A percentile compares a stretch with the other conserved stretches of the same genome.
These are phyloP conservation scores for Sapajus apella DNA, from an alignment of 2,113 vertebrate genomes.

Conservation along the genomic window DNA sequence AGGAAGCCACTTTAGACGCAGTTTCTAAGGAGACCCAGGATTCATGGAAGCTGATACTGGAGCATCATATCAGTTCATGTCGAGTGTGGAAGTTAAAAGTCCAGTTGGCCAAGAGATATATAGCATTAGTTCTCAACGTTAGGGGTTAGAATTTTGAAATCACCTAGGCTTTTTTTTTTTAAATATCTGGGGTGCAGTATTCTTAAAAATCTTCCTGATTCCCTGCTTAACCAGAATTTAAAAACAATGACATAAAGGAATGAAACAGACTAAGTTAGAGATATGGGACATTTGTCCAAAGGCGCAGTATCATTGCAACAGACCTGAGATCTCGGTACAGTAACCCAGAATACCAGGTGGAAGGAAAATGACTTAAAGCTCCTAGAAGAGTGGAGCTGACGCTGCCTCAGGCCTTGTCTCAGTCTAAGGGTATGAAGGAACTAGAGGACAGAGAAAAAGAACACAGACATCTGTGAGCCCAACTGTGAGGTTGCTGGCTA, in stretches of 20 bases:
- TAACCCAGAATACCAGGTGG: not conserved
- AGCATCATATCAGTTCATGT: not conserved
- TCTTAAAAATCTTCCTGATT: not conserved
- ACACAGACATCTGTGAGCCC: not conserved
- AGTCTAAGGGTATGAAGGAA: not conserved
- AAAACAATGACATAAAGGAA: not conserved
- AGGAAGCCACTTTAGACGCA: not conserved
- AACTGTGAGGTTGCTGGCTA: not conserved
- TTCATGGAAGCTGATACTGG: not conserved
- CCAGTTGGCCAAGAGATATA: not conserved
- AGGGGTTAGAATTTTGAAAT: not conserved
- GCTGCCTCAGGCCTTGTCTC: not conserved
- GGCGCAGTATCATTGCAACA: not conserved
- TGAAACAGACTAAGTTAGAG: not conserved
- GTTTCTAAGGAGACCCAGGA: not conserved
- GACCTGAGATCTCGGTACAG: accelerated
- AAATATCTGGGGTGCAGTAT: not conserved
- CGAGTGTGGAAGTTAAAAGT: not conserved
- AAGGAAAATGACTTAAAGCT: not conserved
- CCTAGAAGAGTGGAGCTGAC: not conserved
- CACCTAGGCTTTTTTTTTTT: not conserved
- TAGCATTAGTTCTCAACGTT: not conserved
- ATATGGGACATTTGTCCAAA: not conserved
- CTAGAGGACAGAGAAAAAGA: not conserved
- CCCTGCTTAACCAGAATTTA: not conserved